Base-by-base conservation (phyloP, 1,140 invertebrate species). In the Apis mellifera region DNA sequence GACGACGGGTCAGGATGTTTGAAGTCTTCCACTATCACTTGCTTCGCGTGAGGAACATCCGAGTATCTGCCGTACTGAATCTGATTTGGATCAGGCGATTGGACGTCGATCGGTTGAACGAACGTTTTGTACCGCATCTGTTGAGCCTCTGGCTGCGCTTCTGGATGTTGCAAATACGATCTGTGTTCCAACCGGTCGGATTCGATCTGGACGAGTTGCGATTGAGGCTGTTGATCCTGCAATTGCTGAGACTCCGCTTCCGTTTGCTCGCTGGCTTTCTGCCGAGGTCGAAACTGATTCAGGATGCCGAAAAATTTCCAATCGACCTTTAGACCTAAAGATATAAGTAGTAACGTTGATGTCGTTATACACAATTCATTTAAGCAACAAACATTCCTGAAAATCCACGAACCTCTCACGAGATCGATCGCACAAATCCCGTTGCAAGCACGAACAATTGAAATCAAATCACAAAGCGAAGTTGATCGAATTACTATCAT, bases 21-120 rank as follows among this genome's bases (percentile, higher is more conserved):
- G 64, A 92, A 94, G 76, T 85, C 87, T 4, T 92, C 77, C 5
- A 88, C 65, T 4, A 94, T 85, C 19, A 93, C 73, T 59, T 93
- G 89, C 59, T 91, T 93, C 13, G 92, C 91, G 55, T 93, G 87
- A 8, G 54, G 9, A n/a, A n/a, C n/a, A 59, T 88, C 88, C 0
- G 90, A 86, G 11, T 91, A 92, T 1, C 92, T 92, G 65, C 91
- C 89, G 71, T 93, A 92, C 2, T 89, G 84, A 0, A 82, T 65
- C 54, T 86, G 81, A 69, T 62, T 83, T 21, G 19, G 62, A 9
- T 76, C 54, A 4, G 78, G 5, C 5, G 32, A 55, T 55, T 55
- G 54, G 5, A 32, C 32, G 32, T 32, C 32, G 32, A 7, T 55
- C 54, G 54, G 15, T 55, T 55, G 15, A 13, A 55, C 23, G n/a